Percentiles rank a stretch among this genome's conserved stretches.
Conservation (phyloP, 2,888 invertebrate genomes). For the Ophion costatus region DNA sequence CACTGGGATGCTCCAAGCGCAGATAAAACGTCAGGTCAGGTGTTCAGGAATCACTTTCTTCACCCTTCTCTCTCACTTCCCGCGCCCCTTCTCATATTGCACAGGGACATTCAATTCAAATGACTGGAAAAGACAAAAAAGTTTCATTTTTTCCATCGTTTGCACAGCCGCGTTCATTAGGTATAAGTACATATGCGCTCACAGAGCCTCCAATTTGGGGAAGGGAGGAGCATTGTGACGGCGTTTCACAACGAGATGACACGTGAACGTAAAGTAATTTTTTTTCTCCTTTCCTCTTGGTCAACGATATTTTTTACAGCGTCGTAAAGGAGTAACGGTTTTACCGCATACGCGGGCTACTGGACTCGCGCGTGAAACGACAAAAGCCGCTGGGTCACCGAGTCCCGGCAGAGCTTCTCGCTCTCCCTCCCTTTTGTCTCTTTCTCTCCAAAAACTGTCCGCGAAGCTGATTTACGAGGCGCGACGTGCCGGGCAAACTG, state of each 20-base stretch:
- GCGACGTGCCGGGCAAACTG: slow-evolving; percentile 41
- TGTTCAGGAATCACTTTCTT: not conserved
- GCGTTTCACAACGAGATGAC: slow-evolving; percentile 73
- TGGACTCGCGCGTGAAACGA: slow-evolving; percentile 21
- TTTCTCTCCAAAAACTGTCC: slow-evolving; percentile 49
- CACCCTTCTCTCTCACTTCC: not conserved
- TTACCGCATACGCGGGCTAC: slow-evolving; percentile 48
- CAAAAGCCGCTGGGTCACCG: slow-evolving; percentile 27
- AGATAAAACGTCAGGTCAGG: not conserved
- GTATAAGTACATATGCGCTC: not conserved
- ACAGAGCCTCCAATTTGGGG: not conserved
- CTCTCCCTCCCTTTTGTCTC: slow-evolving; percentile 10
- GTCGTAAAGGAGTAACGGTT: slow-evolving; percentile 72
- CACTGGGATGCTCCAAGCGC: too few relatives aligned
- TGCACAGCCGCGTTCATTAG: not conserved
- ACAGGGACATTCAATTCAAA: too few relatives aligned
- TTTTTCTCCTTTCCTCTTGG: slow-evolving; percentile 11
- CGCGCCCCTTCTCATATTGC: too few relatives aligned
- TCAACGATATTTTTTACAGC: slow-evolving; percentile 68
- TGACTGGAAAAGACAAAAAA: not conserved
- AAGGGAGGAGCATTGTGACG: slow-evolving; percentile 38
- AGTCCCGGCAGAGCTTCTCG: slow-evolving; percentile 42
- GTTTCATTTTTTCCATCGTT: not conserved
- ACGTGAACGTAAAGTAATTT: slow-evolving; percentile 76
- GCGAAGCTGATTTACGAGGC: slow-evolving; percentile 60